Evolutionary conservation across 30 jellyfish, hydroid and myxozoan species (phyloP).

Genomic region (Aurelia aurita complex sp. Pacific): DNA sequence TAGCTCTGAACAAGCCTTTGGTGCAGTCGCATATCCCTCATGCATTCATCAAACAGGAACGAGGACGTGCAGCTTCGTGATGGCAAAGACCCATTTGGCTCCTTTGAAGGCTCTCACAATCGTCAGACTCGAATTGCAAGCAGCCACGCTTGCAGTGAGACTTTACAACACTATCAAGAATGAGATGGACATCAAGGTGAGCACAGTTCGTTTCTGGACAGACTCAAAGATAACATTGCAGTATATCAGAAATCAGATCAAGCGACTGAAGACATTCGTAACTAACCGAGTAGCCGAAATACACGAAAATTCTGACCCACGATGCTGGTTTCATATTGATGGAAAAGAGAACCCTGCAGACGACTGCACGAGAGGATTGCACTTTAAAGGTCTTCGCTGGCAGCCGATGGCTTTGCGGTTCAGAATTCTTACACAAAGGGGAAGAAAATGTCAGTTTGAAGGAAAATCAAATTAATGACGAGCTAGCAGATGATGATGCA

Average conservation of each 20-base stretch:
- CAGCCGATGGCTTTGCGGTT: not conserved
- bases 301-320: slow-evolving; percentile 3
- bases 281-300: slow-evolving; percentile 7
- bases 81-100: not conserved
- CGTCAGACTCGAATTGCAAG: slow-evolving; percentile 1
- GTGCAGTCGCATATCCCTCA: slow-evolving; percentile 14
- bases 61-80: slow-evolving; percentile 7
- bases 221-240: not conserved
- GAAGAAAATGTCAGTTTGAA: not conserved
- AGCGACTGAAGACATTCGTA: slow-evolving; percentile 2
- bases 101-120: not conserved
- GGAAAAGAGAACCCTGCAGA: not conserved
- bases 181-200: not conserved
- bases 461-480: not conserved
- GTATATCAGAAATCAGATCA: not conserved
- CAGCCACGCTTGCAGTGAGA: slow-evolving; percentile 11
- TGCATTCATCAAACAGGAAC: slow-evolving; percentile 11
- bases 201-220: too few relatives aligned
- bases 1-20: slow-evolving; percentile 7
- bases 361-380: not conserved
- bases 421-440: slow-evolving; percentile 9
- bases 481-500: too few relatives aligned
- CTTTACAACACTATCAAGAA: not conserved
- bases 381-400: not conserved
- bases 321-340: not conserved